A percentile compares a stretch with the other conserved stretches of the same genome.
Evolutionary conservation across 1,140 invertebrate species (phyloP).

Genomic region (Euwallacea fornicatus): DNA sequence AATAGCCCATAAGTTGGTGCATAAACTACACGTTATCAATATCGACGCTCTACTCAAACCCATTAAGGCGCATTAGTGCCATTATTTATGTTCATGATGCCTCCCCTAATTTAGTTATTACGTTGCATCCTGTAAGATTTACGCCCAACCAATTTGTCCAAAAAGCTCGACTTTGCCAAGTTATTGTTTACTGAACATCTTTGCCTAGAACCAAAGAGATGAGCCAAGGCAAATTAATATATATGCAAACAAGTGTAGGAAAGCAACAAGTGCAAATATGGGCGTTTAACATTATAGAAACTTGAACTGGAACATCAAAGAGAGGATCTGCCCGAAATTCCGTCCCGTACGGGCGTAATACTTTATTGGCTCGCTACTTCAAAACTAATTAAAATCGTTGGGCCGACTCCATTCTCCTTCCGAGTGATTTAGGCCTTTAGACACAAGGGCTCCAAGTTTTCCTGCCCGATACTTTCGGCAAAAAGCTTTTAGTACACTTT

Average conservation of each 20-base stretch:
- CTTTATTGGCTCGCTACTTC: conserved; percentile 28
- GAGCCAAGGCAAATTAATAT: not conserved
- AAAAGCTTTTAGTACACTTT: conserved; percentile 29
- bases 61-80: conserved; percentile 22
- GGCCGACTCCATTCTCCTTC: conserved; percentile 31
- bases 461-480: conserved; percentile 17
- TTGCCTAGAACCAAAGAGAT: too few relatives aligned
- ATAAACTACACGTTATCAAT: conserved; percentile 21
- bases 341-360: conserved; percentile 2
- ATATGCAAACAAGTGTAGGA: not conserved
- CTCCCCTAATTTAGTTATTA: conserved; percentile 26
- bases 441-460: conserved; percentile 25
- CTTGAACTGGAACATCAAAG: conserved; percentile 12
- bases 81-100: conserved; percentile 26
- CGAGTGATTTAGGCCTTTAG: conserved; percentile 32
- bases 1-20: conserved; percentile 12
- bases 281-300: conserved; percentile 4
- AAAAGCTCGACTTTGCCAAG: too few relatives aligned
- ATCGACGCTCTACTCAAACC: conserved; percentile 20
- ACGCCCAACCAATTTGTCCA: not conserved
- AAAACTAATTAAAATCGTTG: conserved; percentile 32
- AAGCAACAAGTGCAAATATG: conserved; percentile 2
- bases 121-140: conserved; percentile 19
- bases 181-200: too few relatives aligned
- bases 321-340: not conserved